Evolutionary conservation across 2,797 vertebrate species (phyloP), one percentile per base, ranked within the genome.

Genomic region (Takifugu rubripes): DNA sequence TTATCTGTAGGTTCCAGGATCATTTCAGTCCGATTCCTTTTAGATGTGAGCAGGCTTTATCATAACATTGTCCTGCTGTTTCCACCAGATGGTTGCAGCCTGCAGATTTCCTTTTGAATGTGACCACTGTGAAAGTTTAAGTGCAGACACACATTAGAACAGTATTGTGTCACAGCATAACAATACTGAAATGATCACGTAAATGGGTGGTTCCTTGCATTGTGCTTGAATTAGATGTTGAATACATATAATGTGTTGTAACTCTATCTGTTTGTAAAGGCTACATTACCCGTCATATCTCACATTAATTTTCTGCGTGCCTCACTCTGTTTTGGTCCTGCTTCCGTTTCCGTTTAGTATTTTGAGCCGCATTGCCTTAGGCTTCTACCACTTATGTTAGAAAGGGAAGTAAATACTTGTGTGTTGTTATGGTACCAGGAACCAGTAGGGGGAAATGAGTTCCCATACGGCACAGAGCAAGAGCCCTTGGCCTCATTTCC

Each of bases 391-490:
- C 72, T 64, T 59, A 75, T 71, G 46, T 68, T 70, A 43, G 64
- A 70, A 83, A 83, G 84, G 84, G 82, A 91, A 91, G 87, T 92
- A 87, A 90, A 88, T 89, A 88, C 84, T 83, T 91, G 71, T 65
- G 66, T 25, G 83, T 92, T 85, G 78, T 87, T 84, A 88, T 91
- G 81, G 90, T 77, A 86, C 88, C 87, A 52, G 51, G 60, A 64
- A 73, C 60, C 52, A 67, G 77, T 81, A 44, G 44, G 27, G 61
- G 64, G 64, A 81, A 87, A 82, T 84, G 69, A 77, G 70, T 81
- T 88, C 83, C 75, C 78, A 72, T 71, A 56, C 70, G 66, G 67
- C 59, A 31, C 60, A 68, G 51, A 74, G 62, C 48, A 68, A 77
- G 68, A 79, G 77, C 63, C 68, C 62, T 60, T 70, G 56, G 59